A percentile compares a stretch with the other conserved stretches of the same genome.
Evolutionary conservation across 35 echinoderm and acorn worm species (phyloP).

Genomic region (Heliocidaris erythrogramma): DNA sequence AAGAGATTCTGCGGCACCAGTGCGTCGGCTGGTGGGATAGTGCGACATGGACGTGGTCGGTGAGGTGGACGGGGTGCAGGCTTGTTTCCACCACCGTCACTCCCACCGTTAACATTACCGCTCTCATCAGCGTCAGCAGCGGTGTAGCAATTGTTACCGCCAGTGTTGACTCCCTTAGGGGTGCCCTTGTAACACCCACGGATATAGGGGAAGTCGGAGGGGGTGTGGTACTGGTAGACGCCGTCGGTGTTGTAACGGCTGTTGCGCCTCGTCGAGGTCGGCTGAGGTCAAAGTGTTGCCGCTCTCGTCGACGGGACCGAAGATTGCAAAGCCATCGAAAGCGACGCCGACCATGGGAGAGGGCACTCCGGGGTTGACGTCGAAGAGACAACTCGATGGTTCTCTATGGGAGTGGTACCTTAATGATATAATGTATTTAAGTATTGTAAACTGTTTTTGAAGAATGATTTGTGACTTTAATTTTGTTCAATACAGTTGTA

Average conservation of each 20-base stretch:
- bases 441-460: too few relatives aligned
- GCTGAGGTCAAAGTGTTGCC: conserved; percentile 54
- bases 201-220: conserved; percentile 77
- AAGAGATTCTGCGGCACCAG: conserved; percentile 45
- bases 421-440: too few relatives aligned
- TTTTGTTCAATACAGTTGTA: too few relatives aligned
- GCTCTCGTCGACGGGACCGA: conserved; percentile 79
- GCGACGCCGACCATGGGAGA: conserved; percentile 78
- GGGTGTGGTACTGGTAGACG: conserved; percentile 79
- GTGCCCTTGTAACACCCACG: conserved; percentile 71
- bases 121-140: conserved; percentile 62
- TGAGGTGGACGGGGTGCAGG: not conserved
- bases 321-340: conserved; percentile 84
- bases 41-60: not conserved
- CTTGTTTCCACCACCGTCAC: not conserved
- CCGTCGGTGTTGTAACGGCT: conserved; percentile 57
- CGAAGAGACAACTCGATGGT: conserved; percentile 64
- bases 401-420: conserved; percentile 66
- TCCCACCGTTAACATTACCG: not conserved
- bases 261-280: conserved; percentile 75
- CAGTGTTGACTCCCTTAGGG: conserved; percentile 31
- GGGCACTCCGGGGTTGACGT: conserved; percentile 17
- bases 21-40: not conserved
- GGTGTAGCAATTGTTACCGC: conserved; percentile 53
- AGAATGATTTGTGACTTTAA: too few relatives aligned